Base-by-base conservation (phyloP, 1,140 invertebrate species). In the Ptiloglossa arizonensis region DNA sequence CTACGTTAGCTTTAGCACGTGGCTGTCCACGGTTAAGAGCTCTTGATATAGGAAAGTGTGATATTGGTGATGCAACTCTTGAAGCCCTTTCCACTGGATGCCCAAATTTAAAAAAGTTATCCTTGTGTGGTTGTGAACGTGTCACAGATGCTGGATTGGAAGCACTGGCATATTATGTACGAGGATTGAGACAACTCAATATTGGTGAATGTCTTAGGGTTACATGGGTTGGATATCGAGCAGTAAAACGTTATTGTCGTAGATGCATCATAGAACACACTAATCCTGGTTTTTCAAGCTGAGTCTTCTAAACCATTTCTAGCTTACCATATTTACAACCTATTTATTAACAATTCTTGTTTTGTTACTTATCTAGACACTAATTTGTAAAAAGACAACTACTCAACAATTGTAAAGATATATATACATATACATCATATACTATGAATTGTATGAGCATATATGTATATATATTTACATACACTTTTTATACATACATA, bases 201-300 rank as follows among this genome's bases (percentile, higher is more conserved):
- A 98, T 98, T 69, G 97, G 98, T 87, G 97, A 98, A 90, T 98
- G 97, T 83, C 82, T 90, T 0, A 95, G 96, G 81, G 96, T 98
- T 64, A 97, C 97, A 0, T 92, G 97, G 35, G 95, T 98, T 86
- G 97, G 97, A 0, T 98, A 98, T 90, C 93, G 96, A 83, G 96
- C 97, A 2, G 97, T 98, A 22, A 98, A 98, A 89, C 97, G 96
- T 87, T 97, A 97, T 88, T 98, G 97, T 90, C 96, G 97, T 86
- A 92, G 96, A 81, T 98, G 97, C 91, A 96, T 98, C 68, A 98
- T 98, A 82, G 97, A 98, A 90, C 97, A 98, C 87, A 98, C 97
- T 0, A 98, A 98, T 93, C 97, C 97, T 57, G 97, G 97, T 32
- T 98, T 98, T 91, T 98, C 87, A 17, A 92, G 90, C 71, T 92